Percentiles rank a stretch among this genome's conserved stretches.
phyloP scores from a whole-genome alignment of 2,797 vertebrate species.

The Bovichtus variegatus region DNA sequence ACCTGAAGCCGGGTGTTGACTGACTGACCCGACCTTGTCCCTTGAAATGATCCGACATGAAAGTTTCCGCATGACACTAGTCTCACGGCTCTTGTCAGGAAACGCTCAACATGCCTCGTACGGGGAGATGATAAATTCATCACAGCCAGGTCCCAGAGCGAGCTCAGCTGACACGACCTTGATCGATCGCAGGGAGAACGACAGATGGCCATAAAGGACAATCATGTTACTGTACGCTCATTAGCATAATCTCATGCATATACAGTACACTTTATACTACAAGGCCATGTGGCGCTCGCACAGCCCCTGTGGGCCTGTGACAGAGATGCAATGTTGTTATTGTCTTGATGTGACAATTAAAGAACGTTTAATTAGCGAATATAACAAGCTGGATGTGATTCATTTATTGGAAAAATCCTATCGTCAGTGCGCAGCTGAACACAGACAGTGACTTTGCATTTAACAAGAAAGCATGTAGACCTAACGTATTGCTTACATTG shows the following conservation, averaged over 20 bases:
- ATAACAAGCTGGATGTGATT: slow-evolving; percentile 4
- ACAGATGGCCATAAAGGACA: slow-evolving; percentile 86
- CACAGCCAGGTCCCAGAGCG: slow-evolving; percentile 65
- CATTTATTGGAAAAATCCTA: slow-evolving; percentile 3
- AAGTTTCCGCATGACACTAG: slow-evolving; percentile 58
- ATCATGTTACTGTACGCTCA: slow-evolving; percentile 78
- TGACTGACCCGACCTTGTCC: slow-evolving; percentile 64
- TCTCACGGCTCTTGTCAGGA: slow-evolving; percentile 59
- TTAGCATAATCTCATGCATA: slow-evolving; percentile 81
- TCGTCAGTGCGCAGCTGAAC: not conserved
- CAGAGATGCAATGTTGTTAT: slow-evolving; percentile 42
- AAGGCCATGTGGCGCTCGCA: slow-evolving; percentile 52
- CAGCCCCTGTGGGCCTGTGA: slow-evolving; percentile 35
- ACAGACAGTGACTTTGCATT: not conserved
- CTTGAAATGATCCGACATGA: slow-evolving; percentile 35
- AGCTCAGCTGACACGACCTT: slow-evolving; percentile 76
- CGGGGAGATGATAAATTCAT: slow-evolving; percentile 76
- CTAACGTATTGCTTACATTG: not conserved
- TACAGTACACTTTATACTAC: slow-evolving; percentile 53
- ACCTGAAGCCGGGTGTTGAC: slow-evolving; percentile 41
- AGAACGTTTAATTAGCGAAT: slow-evolving; percentile 23
- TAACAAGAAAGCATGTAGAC: not conserved
- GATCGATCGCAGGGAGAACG: slow-evolving; percentile 78
- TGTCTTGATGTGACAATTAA: slow-evolving; percentile 41
- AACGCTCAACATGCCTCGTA: slow-evolving; percentile 57